Evolutionary conservation across 2,797 vertebrate species (phyloP).

Genomic region (Ateles fusciceps): DNA sequence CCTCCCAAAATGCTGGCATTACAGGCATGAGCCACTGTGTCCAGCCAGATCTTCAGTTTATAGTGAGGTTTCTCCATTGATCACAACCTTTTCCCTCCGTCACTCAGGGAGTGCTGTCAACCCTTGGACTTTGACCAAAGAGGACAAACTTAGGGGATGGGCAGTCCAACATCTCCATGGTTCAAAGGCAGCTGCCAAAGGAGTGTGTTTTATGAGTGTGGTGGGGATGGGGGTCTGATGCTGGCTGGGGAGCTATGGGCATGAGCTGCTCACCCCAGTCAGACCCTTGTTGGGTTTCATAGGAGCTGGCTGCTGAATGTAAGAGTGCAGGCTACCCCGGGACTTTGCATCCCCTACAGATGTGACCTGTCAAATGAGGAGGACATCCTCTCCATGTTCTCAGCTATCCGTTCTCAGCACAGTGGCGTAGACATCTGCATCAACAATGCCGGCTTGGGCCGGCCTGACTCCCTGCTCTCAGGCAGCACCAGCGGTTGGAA

Average conservation of each 20-base stretch:
- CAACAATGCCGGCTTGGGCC: conserved; percentile 95
- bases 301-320: conserved; percentile 96
- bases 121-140: conserved; percentile 44
- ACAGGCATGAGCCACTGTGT: neutral
- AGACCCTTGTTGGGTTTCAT: conserved; percentile 72
- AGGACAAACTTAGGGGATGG: conserved; percentile 3
- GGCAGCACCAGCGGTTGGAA: conserved; percentile 94
- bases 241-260: neutral
- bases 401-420: conserved; percentile 93
- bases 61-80: neutral
- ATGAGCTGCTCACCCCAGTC: conserved; percentile 65
- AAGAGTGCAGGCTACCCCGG: conserved; percentile 95
- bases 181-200: neutral
- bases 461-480: conserved; percentile 91
- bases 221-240: neutral
- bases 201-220: neutral
- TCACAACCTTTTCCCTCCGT: neutral
- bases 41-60: neutral
- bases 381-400: conserved; percentile 99
- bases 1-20: neutral
- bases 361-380: conserved; percentile 96
- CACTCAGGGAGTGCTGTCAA: neutral
- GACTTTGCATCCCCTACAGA: conserved; percentile 94
- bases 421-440: conserved; percentile 96
- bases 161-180: neutral